phyloP scores from a whole-genome alignment of 2,888 invertebrate genomes.

The Willowsia nigromaculata region DNA sequence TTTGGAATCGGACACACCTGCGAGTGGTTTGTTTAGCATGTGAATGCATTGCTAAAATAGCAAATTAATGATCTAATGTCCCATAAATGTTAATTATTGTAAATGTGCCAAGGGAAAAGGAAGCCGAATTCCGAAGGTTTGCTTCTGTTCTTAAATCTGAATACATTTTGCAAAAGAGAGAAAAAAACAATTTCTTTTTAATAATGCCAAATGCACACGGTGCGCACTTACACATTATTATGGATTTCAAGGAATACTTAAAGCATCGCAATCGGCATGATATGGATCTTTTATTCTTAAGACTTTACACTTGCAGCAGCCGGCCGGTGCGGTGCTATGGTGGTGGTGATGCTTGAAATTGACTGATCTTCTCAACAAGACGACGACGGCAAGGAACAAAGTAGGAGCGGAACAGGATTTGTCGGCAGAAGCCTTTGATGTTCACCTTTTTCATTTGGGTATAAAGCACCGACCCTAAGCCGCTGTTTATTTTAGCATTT shows the following conservation, averaged over 20 bases:
- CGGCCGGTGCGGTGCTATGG: conserved; percentile 33
- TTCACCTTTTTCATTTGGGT: conserved; percentile 78
- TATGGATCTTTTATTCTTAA: conserved; percentile 36
- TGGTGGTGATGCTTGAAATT: conserved; percentile 66
- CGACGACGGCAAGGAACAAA: conserved; percentile 66
- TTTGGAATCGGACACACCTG: no score
- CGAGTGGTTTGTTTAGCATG: no score
- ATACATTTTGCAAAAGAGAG: neutral
- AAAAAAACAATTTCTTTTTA: neutral
- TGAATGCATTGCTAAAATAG: no score
- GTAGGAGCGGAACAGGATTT: conserved; percentile 72
- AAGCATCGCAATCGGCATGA: conserved; percentile 15
- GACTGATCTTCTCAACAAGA: conserved; percentile 67
- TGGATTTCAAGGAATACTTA: conserved; percentile 31
- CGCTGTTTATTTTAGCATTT: conserved; percentile 78
- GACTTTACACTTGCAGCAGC: conserved; percentile 54
- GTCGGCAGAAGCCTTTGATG: conserved; percentile 78
- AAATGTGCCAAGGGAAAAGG: conserved; percentile 1
- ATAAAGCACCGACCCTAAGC: conserved; percentile 74
- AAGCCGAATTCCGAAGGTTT: neutral
- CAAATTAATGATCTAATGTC: no score
- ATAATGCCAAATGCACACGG: neutral
- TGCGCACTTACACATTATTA: neutral
- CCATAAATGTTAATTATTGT: neutral
- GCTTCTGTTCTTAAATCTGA: no score